Evolutionary conservation across 2,797 vertebrate genomes (phyloP).

Genomic region (Bovichtus variegatus): DNA sequence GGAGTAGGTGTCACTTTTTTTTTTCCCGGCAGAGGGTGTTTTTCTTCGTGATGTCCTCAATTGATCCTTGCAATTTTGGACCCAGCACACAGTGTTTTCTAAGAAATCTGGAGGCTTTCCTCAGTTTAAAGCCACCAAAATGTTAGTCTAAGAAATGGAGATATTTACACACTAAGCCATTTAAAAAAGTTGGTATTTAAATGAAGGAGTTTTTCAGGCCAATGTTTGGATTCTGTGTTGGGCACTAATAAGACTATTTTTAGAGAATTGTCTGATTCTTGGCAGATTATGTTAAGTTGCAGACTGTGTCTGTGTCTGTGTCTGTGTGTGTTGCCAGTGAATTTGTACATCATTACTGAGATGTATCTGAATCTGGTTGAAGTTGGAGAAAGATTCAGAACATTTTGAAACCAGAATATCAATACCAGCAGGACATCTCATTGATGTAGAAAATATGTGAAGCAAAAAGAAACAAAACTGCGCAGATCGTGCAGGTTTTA

Average conservation of each 20-base stretch:
- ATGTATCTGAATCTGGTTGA: neutral
- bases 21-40: constrained; percentile 6
- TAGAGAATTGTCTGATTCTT: constrained; percentile 3
- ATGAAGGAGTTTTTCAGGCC: neutral
- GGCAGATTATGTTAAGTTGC: neutral
- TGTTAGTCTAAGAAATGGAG: constrained; percentile 18
- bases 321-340: neutral
- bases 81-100: constrained; percentile 16
- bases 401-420: neutral
- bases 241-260: neutral
- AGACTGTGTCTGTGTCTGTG: neutral
- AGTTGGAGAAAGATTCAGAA: neutral
- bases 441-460: neutral
- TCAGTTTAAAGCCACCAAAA: constrained; percentile 16
- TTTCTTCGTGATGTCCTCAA: constrained; percentile 42
- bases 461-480: neutral
- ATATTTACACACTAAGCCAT: constrained; percentile 23
- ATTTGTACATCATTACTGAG: neutral
- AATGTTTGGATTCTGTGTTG: constrained; percentile 2
- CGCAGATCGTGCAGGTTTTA: constrained; percentile 22
- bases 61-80: constrained; percentile 35
- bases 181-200: constrained; percentile 18
- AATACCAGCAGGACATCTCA: neutral
- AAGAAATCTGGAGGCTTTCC: constrained; percentile 11
- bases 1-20: constrained; percentile 10